These are phyloP conservation scores for Lasiurus cinereus DNA, from an alignment of 2,113 vertebrate species.

Conservation along the genomic window DNA sequence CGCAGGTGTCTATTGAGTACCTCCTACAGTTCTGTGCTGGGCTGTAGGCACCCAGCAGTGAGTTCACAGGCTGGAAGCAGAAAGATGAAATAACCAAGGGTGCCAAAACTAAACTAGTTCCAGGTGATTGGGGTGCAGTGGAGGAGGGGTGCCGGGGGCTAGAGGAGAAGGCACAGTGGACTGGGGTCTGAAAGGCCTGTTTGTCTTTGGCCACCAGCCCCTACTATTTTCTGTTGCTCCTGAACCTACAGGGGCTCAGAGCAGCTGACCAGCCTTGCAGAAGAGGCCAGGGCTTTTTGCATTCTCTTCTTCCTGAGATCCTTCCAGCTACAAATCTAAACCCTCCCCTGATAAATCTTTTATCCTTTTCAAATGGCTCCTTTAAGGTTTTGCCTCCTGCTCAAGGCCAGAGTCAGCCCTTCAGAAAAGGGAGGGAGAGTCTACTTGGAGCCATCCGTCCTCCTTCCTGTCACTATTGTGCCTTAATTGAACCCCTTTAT, in stretches of 20 bases:
- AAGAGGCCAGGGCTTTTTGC: not conserved
- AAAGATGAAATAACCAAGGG: not conserved
- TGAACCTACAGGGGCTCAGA: not conserved
- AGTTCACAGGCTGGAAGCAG: not conserved
- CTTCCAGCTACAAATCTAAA: not conserved
- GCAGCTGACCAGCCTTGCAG: not conserved
- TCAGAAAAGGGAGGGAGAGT: constrained; percentile 45
- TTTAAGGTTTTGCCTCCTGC: constrained; percentile 53
- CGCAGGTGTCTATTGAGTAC: not conserved
- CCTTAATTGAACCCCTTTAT: constrained; percentile 73
- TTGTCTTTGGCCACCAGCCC: not conserved
- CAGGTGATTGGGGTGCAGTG: not conserved
- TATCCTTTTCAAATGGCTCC: constrained; percentile 57
- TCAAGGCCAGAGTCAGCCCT: constrained; percentile 74
- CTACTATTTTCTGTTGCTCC: not conserved
- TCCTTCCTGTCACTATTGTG: constrained; percentile 55
- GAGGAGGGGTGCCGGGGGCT: not conserved
- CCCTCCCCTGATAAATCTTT: constrained; percentile 54
- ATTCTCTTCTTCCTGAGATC: not conserved
- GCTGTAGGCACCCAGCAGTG: not conserved
- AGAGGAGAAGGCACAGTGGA: rapidly evolving
- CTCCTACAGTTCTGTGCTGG: not conserved
- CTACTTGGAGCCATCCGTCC: not conserved
- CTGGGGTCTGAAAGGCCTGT: not conserved
- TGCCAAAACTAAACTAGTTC: not conserved